phyloP scores from a whole-genome alignment of 92 coral and sea anemone species.

The Zoanthus gigantus region DNA sequence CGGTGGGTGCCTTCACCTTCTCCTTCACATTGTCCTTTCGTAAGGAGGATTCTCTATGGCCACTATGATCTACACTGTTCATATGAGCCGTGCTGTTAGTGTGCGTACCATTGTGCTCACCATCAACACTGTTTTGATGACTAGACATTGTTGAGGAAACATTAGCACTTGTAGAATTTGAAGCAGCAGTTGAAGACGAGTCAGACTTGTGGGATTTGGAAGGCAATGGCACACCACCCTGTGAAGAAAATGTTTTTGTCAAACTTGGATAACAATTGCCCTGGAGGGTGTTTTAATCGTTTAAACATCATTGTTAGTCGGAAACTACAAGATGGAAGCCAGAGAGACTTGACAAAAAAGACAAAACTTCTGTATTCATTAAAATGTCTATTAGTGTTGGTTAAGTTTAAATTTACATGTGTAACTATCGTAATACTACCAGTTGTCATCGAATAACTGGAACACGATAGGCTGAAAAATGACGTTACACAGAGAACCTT shows the following conservation, averaged over 20 bases:
- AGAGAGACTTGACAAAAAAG: too few species aligned
- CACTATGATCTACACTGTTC: constrained; percentile 35
- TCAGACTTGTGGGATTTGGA: constrained; percentile 58
- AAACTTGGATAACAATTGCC: too few species aligned
- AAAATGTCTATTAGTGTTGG: too few species aligned
- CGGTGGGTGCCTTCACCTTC: constrained; percentile 66
- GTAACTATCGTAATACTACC: too few species aligned
- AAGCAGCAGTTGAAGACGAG: constrained; percentile 45
- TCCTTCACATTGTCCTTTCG: constrained; percentile 55
- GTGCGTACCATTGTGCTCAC: constrained; percentile 68
- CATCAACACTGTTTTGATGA: constrained; percentile 58
- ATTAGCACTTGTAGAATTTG: constrained; percentile 33
- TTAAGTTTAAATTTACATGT: too few species aligned
- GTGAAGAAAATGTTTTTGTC: not conserved
- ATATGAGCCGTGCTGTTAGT: constrained; percentile 32
- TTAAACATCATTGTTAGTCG: not conserved
- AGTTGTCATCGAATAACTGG: too few species aligned
- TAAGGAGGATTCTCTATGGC: constrained; percentile 31
- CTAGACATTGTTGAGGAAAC: constrained; percentile 13
- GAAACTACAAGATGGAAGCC: too few species aligned
- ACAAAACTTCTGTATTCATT: too few species aligned
- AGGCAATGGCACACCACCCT: constrained; percentile 31
- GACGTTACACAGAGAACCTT: too few species aligned
- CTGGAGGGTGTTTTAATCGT: not conserved
- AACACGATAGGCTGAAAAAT: too few species aligned